Evolutionary conservation across 2,888 invertebrate genomes (phyloP).

Genomic region (Anoplius nigerrimus): DNA sequence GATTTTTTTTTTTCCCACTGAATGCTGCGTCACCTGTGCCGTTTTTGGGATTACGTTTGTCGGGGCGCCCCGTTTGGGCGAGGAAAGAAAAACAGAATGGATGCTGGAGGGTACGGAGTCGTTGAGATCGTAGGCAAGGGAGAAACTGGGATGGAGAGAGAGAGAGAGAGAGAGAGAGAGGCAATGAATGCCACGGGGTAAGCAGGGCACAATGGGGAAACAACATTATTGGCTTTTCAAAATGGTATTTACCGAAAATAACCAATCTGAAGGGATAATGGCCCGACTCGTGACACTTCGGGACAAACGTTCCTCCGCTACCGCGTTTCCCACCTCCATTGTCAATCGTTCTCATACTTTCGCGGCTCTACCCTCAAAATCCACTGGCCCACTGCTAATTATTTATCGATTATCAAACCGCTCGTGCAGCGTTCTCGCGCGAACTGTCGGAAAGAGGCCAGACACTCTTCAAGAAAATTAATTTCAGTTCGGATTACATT

Average conservation of each 20-base stretch:
- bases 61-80: slow-evolving; percentile 61
- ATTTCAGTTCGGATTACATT: no score
- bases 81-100: slow-evolving; percentile 24
- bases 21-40: slow-evolving; percentile 70
- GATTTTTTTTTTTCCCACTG: slow-evolving; percentile 58
- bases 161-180: slow-evolving; percentile 42
- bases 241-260: slow-evolving; percentile 75
- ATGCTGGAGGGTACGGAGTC: slow-evolving; percentile 21
- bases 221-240: slow-evolving; percentile 75
- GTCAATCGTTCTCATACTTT: slow-evolving; percentile 15
- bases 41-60: slow-evolving; percentile 72
- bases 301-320: slow-evolving; percentile 45
- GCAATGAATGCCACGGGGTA: slow-evolving; percentile 43
- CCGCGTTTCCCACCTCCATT: slow-evolving; percentile 19
- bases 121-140: slow-evolving; percentile 29
- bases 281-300: slow-evolving; percentile 58
- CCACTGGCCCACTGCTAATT: slow-evolving; percentile 41
- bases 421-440: no score
- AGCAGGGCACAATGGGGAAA: slow-evolving; percentile 68
- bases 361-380: not conserved
- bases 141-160: slow-evolving; percentile 29
- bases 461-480: no score
- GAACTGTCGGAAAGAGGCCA: no score
- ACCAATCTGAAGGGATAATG: slow-evolving; percentile 73
- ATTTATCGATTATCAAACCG: slow-evolving; percentile 49